Evolutionary conservation across 2,888 invertebrate species (phyloP), one percentile per base, ranked within the genome.

Genomic region (Sphaerophoria taeniata): DNA sequence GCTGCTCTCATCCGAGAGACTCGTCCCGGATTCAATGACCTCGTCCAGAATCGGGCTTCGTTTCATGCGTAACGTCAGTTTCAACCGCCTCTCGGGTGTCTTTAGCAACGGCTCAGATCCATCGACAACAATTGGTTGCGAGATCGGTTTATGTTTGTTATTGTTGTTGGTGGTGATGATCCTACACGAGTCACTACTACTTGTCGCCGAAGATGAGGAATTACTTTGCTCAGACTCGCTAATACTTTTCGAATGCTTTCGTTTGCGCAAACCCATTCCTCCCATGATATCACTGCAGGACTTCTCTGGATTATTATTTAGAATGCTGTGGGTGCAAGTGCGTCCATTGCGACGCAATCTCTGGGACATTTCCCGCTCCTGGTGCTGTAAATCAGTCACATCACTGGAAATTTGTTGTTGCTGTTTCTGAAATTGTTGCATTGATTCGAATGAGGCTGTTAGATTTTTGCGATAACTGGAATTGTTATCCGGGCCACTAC

Each of bases 41-140:
- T 97, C 97, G 89, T 97, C 97, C 61, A 97, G 92, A 72, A 96
- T 95, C 2, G 97, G 97, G 87, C 97, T 97, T 39, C 97, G 94
- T 91, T 98, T 97, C 94, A 98, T 96, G 5, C 97, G 94, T 79
- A 98, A 92, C 6, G 97, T 97, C 83, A 98, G 91, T 90, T 97
- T 97, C 69, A 97, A 91, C 5, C 96, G 89, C 5, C 92, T 89
- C 85, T 92, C 92, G 0, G 92, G 92, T 0, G 92, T 92, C 87
- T 92, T 92, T 6, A 92, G 72, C 24, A 92, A 71, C 4, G 90
- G 89, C 47, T 91, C 91, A 16, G 88, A 34, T 0, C 61, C 47
- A 34, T 73, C 77, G 0, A 47, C 7, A 1, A 47, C 36, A 5
- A 43, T n/a, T 43, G 85, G 76, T 11, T 43, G 39, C 16, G 49